A percentile compares a stretch with the other conserved stretches of the same genome.
Conservation (phyloP, 2,797 vertebrate genomes). For the Aeoliscus strigatus region DNA sequence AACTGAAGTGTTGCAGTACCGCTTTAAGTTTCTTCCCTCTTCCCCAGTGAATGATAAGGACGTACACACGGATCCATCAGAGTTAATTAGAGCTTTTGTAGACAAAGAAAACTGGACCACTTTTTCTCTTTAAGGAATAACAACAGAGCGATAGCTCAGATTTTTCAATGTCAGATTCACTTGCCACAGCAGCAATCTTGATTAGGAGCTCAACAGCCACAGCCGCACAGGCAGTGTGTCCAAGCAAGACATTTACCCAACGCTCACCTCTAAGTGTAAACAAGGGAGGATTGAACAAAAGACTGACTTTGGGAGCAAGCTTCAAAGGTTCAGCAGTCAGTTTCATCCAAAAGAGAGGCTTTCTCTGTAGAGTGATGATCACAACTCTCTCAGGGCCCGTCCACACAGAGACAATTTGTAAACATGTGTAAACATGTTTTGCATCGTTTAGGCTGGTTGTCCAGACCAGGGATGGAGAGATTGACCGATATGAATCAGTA, state of each 20-base stretch:
- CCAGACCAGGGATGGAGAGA: too few species aligned
- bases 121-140: constrained; percentile 27
- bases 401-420: too few species aligned
- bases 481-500: too few species aligned
- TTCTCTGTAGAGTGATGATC: constrained; percentile 6
- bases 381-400: too few species aligned
- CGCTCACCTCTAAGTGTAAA: constrained; percentile 35
- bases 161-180: constrained; percentile 60
- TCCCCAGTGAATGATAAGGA: constrained; percentile 19
- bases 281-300: constrained; percentile 32
- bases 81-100: constrained; percentile 43
- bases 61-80: constrained; percentile 24
- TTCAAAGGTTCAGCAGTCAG: constrained; percentile 23
- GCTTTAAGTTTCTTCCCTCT: constrained; percentile 4
- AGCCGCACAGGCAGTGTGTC: constrained; percentile 44
- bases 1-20: constrained; percentile 20
- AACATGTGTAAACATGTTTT: too few species aligned
- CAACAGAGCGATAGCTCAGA: constrained; percentile 37
- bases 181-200: constrained; percentile 60
- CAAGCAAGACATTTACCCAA: constrained; percentile 49
- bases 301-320: constrained; percentile 44
- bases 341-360: constrained; percentile 15
- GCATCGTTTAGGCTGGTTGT: too few species aligned
- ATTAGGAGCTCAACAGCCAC: constrained; percentile 54
- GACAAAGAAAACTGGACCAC: constrained; percentile 29